phyloP scores from a whole-genome alignment of 2,113 vertebrate genomes.

The Vombatus ursinus region DNA sequence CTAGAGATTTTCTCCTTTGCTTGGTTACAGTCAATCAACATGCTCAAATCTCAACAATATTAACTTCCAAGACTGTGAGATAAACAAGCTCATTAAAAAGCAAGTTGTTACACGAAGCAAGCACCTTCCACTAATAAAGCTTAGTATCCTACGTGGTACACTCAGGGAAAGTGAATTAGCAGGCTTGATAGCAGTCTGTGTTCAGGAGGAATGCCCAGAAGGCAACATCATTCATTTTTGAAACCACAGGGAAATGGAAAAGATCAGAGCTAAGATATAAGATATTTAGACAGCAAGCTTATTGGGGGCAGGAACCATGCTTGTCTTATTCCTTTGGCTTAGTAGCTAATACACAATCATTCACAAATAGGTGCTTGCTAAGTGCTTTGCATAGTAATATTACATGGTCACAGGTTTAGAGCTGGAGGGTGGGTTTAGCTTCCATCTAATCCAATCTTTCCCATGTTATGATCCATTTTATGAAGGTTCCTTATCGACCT shows the following conservation, averaged over 20 bases:
- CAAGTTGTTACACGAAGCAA: slow-evolving; percentile 51
- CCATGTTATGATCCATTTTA: not conserved
- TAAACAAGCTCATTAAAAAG: slow-evolving; percentile 66
- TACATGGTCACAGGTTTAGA: not conserved
- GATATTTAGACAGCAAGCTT: not conserved
- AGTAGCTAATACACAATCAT: not conserved
- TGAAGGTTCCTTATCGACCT: not conserved
- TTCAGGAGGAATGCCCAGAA: slow-evolving; percentile 45
- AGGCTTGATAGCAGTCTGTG: slow-evolving; percentile 4
- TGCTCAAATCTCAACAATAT: slow-evolving; percentile 36
- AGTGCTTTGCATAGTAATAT: not conserved
- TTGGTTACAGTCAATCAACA: slow-evolving; percentile 53
- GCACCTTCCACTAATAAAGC: slow-evolving; percentile 51
- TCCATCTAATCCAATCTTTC: not conserved
- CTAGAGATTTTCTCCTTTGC: slow-evolving; percentile 36
- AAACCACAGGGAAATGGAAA: not conserved
- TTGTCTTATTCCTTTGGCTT: not conserved
- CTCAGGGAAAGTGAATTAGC: slow-evolving; percentile 25
- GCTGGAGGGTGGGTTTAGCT: not conserved
- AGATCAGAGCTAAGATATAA: not conserved
- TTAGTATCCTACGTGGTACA: not conserved
- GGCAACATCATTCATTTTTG: not conserved
- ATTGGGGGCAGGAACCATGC: not conserved
- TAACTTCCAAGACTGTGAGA: slow-evolving; percentile 60
- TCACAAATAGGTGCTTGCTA: not conserved